These are phyloP conservation scores for Nothobranchius kuhntae DNA, from an alignment of 2,113 vertebrate genomes.

Conservation along the genomic window DNA sequence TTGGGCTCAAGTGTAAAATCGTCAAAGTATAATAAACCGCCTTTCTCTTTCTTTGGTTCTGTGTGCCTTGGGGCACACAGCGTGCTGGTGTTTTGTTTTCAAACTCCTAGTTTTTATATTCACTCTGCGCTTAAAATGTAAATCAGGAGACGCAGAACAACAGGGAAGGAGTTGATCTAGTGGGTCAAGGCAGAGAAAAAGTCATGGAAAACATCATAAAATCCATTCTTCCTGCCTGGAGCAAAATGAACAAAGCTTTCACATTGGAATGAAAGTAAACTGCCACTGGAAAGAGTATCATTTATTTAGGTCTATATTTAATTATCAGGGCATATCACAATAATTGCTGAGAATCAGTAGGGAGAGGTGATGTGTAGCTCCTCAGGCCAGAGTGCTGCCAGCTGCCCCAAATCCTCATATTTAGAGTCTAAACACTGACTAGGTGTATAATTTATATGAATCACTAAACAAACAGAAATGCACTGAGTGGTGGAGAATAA, in stretches of 20 bases:
- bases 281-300: neutral
- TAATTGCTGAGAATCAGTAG: neutral
- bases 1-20: slow-evolving; percentile 1
- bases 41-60: neutral
- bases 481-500: neutral
- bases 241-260: neutral
- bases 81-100: neutral
- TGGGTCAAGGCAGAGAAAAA: neutral
- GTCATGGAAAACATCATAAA: neutral
- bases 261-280: neutral
- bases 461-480: neutral
- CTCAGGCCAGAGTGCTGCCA: neutral
- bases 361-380: neutral
- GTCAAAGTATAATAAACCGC: slow-evolving; percentile 4
- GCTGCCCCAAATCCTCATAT: neutral
- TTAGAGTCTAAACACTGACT: neutral
- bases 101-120: neutral
- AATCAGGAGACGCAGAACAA: neutral
- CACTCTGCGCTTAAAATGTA: slow-evolving; percentile 8
- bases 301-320: neutral
- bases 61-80: neutral
- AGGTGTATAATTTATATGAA: neutral
- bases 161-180: neutral
- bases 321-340: neutral
- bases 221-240: slow-evolving; percentile 1